Base-by-base conservation (phyloP, 2,113 vertebrate genomes). In the Equus przewalskii region DNA sequence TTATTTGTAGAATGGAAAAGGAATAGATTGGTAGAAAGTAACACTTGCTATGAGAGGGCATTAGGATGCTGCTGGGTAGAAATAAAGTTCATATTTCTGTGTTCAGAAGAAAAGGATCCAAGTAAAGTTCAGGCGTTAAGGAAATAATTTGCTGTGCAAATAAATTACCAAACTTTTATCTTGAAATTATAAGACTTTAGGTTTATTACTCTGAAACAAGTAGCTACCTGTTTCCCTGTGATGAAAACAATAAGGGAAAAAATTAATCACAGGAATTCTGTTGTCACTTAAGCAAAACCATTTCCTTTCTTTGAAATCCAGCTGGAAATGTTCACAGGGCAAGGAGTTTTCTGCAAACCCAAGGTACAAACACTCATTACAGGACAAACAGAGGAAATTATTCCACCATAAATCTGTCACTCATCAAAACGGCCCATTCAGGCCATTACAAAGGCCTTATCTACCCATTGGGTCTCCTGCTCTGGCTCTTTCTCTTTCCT, bases 331-430 rank as follows among this genome's bases (percentile, higher is more conserved):
- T 65, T 95, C 12, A 41, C 69, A 60, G 1, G 0, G 58, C 0
- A 8, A 96, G 93, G 91, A 96, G 82, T 94, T 93, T 0, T 19
- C 87, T 85, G 28, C 41, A 81, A 94, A 98, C 5, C 0, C 84
- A 36, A 9, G 0, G 96, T 93, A 97, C 97, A 72, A 94, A 93
- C 19, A 0, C 89, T 81, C 4, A 0, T 92, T 62, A 69, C 62
- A 54, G 30, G 83, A 99, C 98, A 99, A 99, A 99, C 0, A 8
- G 90, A 98, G 98, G 99, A 99, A 99, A 94, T 97, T 30, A 89
- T 96, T 96, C 96, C 95, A 30, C 98, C 96, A 46, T 97, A 97
- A 98, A 98, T 98, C 98, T 96, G 97, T 98, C 98, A 94, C 65
- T 97, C 97, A 94, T 2, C 30, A 54, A 90, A 89, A 89, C 36